Base-by-base conservation (phyloP, 2,797 vertebrate genomes). In the Buphagus erythrorhynchus region DNA sequence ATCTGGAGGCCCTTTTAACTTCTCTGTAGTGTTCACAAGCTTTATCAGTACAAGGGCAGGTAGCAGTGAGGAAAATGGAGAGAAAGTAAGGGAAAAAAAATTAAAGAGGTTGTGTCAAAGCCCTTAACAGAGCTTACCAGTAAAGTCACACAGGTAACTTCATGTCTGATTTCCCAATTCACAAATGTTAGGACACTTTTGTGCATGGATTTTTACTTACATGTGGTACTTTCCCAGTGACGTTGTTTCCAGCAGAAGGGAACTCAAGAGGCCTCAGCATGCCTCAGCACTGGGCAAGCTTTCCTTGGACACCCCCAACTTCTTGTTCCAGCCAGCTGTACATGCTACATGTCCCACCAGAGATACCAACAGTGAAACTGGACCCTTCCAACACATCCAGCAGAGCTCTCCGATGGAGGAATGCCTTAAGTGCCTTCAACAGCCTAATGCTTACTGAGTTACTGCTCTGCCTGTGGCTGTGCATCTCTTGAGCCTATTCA, bases 321-420 rank as follows among this genome's bases (percentile, higher is more conserved):
- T 28, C 49, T 48, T 35, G 46, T 29, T 84, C 49, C 58, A 24
- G 16, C 29, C 62, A 68, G 35, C 24, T 62, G 24, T 9, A 48
- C 2, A 0, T 7, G 19, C 48, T 66, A 2, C 0, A 0, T 31
- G 51, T 38, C 38, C 67, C 55, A 85, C 13, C 63, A 49, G 20
- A 13, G 69, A 29, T 4, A 58, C 13, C 31, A 24, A 10, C 31
- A 18, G 25, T 0, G 7, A 69, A 33, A 54, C 0, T 26, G 42
- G 69, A 42, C 7, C 16, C 5, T 35, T 88, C 54, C 38, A 74
- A 28, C 15, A 24, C 36, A 48, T 20, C 43, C 8, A 2, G 25
- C 4, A 67, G n/a, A 72, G 63, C 36, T 62, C 11, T 18, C 26
- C 0, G 0, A 6, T 14, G 25, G 24, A 77, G 40, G 9, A 49